Conservation (phyloP, 2,888 invertebrate species). For the Ectemnius continuus region DNA sequence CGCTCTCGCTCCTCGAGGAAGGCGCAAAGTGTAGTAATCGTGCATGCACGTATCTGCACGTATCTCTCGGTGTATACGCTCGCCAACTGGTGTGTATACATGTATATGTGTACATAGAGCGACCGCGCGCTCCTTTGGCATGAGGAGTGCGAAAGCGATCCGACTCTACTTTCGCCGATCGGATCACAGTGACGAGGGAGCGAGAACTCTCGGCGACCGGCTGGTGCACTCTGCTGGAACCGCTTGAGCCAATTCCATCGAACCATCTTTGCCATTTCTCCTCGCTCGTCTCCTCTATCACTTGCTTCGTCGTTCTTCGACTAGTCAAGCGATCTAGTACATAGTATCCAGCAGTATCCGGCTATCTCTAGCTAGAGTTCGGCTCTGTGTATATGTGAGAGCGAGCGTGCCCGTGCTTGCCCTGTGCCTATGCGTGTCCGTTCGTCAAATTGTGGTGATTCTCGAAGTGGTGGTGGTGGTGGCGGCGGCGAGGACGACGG, state of each 20-base stretch:
- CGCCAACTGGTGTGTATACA: conserved; percentile 21
- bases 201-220: conserved; percentile 7
- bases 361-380: conserved; percentile 12
- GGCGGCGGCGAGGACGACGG: conserved; percentile 8
- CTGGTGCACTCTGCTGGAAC: neutral
- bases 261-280: conserved; percentile 5
- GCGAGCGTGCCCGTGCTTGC: conserved; percentile 32
- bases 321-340: too few species aligned
- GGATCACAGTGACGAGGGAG: neutral
- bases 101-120: conserved; percentile 23
- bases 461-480: conserved; percentile 44
- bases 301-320: neutral
- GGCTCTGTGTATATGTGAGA: conserved; percentile 33
- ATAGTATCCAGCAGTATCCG: neutral
- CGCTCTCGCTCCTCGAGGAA: conserved; percentile 11
- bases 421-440: conserved; percentile 58
- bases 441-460: conserved; percentile 53
- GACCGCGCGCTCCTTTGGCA: conserved; percentile 28
- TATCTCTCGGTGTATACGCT: too few species aligned
- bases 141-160: conserved; percentile 36
- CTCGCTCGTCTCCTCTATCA: neutral
- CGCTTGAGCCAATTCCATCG: neutral
- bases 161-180: conserved; percentile 39
- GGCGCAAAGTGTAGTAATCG: conserved; percentile 3
- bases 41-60: too few species aligned